phyloP scores from a whole-genome alignment of 2,797 vertebrate genomes.

The Sebastes steindachneri region DNA sequence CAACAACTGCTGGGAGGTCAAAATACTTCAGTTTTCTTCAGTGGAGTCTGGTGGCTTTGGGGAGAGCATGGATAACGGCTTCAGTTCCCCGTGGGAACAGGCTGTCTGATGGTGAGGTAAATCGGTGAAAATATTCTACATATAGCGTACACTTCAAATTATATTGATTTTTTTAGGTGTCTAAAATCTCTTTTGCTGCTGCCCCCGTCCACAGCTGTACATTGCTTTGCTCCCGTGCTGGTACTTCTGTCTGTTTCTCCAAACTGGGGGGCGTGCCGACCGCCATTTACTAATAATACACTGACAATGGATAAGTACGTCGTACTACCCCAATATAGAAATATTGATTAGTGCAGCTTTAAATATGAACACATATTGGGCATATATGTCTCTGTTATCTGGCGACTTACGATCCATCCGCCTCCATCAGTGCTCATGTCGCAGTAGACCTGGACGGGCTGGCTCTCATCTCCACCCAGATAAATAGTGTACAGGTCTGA shows the following conservation, averaged over 20 bases:
- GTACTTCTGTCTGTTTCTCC: not conserved
- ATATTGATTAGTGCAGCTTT: not conserved
- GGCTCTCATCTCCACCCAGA: constrained; percentile 87
- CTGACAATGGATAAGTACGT: accelerated
- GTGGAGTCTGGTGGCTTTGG: too few relatives aligned
- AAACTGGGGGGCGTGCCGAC: not conserved
- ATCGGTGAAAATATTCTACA: too few relatives aligned
- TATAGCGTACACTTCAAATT: too few relatives aligned
- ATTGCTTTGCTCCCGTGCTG: not conserved
- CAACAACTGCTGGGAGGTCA: too few relatives aligned
- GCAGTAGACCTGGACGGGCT: constrained; percentile 91
- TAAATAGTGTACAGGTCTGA: constrained; percentile 92
- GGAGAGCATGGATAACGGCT: too few relatives aligned
- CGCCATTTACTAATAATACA: not conserved
- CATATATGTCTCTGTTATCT: not conserved
- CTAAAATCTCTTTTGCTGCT: too few relatives aligned
- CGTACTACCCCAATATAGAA: not conserved
- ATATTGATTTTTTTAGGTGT: too few relatives aligned
- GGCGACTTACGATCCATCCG: constrained; percentile 93
- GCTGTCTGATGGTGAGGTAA: too few relatives aligned
- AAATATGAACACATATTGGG: not conserved
- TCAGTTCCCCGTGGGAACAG: too few relatives aligned
- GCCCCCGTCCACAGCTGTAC: too few relatives aligned
- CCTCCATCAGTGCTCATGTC: constrained; percentile 95
- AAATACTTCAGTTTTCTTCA: too few relatives aligned